Evolutionary conservation across 2,888 invertebrate genomes (phyloP), one percentile per base, ranked within the genome.

Genomic region (Caenorhabditis sulstoni): DNA sequence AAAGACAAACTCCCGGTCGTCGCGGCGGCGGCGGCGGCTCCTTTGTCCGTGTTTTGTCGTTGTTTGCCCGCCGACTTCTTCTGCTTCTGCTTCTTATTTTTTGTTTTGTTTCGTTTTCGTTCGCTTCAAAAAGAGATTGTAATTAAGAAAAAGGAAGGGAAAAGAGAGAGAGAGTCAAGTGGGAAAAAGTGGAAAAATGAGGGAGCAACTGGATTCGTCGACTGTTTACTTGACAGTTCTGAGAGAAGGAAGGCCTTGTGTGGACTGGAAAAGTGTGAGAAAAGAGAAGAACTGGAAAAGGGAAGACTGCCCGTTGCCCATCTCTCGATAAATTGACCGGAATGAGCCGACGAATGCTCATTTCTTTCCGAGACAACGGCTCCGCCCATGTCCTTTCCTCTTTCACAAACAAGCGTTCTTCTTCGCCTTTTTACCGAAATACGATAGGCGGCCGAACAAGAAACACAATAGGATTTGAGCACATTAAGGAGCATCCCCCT

Each of bases 391-490:
- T 50, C 39, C 39, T 59, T 44, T 41, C n/a, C 45, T 45, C 61
- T 62, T 62, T 29, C 29, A 29, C 29, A 62, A 71, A 73, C 73
- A 73, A 64, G 73, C 44, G 57, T 64, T 64, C 73, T 39, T 39
- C 29, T 47, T 39, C 22, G 7, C 58, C 57, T 39, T 44, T 47
- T 39, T 44, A 29, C 58, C 57, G 74, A 74, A 62, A 71, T 71
- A 71, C 71, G 71, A 71, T 71, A 71, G 71, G 62, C 57, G 57
- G 37, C 62, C 53, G 29, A 29, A 53, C 53, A 23, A 52, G 29
- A 47, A 64, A 23, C 62, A 71, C 71, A 71, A 71, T 71, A 71
- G 71, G 71, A 71, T 71, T 71, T 57, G 49, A 44, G 65, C 65
- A 65, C 65, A 66, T 74, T 74, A 66, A 35, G 67, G 50, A 29